Evolutionary conservation across 2,113 vertebrate genomes (phyloP).

Genomic region (Felis chaus): DNA sequence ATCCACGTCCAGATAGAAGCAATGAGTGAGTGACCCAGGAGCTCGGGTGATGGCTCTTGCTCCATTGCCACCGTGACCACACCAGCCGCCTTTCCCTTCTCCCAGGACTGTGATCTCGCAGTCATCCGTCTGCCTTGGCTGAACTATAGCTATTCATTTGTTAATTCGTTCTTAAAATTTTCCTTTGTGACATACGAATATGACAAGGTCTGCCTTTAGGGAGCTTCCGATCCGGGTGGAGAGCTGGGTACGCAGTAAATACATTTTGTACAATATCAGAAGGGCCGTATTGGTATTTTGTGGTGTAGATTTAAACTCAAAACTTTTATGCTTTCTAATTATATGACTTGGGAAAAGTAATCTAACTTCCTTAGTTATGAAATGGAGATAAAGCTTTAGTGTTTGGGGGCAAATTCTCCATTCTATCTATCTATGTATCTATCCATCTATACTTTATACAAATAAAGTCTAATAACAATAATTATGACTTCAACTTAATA

Average conservation of each 20-base stretch:
- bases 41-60: rapidly evolving
- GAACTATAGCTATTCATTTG: background rate
- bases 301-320: background rate
- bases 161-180: background rate
- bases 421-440: background rate
- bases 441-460: no score
- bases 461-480: background rate
- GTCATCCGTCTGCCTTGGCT: background rate
- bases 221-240: background rate
- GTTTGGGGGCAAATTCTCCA: background rate
- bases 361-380: background rate
- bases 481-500: background rate
- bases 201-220: background rate
- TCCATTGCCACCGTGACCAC: background rate
- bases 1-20: slow-evolving; percentile 94
- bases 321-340: background rate
- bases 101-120: background rate
- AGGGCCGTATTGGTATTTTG: background rate
- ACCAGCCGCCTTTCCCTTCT: background rate
- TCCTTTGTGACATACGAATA: background rate
- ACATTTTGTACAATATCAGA: background rate
- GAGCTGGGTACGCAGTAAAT: background rate
- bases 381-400: background rate
- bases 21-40: slow-evolving; percentile 90
- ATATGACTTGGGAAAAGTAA: background rate